A percentile compares a stretch with the other conserved stretches of the same genome.
phyloP scores from a whole-genome alignment of 2,888 invertebrate genomes.

The Macaria notata region DNA sequence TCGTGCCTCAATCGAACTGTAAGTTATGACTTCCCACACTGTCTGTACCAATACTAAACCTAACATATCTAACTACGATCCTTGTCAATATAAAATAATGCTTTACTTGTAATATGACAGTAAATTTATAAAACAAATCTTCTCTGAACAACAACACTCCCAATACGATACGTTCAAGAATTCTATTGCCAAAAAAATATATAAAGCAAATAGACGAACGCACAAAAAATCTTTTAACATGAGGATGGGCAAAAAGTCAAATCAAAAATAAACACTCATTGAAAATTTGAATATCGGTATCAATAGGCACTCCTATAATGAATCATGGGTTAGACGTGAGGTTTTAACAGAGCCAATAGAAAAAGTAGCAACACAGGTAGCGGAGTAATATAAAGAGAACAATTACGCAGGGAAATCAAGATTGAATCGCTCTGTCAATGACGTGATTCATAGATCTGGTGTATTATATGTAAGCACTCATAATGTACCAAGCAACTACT shows the following conservation, averaged over 20 bases:
- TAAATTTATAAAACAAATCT: no score
- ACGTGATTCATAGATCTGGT: not conserved
- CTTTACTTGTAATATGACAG: no score
- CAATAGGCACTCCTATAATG: slow-evolving; percentile 40
- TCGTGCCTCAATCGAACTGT: slow-evolving; percentile 55
- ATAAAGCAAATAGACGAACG: slow-evolving; percentile 19
- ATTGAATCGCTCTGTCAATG: not conserved
- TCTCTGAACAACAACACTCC: no score
- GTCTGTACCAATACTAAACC: slow-evolving; percentile 29
- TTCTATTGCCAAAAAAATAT: slow-evolving; percentile 1
- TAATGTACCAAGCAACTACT: no score
- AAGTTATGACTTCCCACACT: slow-evolving; percentile 51
- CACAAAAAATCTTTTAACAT: slow-evolving; percentile 32
- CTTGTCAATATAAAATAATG: no score
- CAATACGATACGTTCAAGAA: no score
- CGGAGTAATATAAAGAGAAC: slow-evolving; percentile 11
- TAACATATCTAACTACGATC: slow-evolving; percentile 1
- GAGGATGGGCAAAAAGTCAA: slow-evolving; percentile 37
- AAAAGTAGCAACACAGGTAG: slow-evolving; percentile 20
- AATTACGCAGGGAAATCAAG: slow-evolving; percentile 9
- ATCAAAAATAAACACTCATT: slow-evolving; percentile 39
- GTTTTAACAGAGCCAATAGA: slow-evolving; percentile 12
- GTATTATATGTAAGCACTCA: not conserved
- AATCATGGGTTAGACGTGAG: slow-evolving; percentile 36
- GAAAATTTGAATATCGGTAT: slow-evolving; percentile 44